These are phyloP conservation scores for Drosophila murphyi DNA, from an alignment of 1,140 invertebrate genomes.

Conservation along the genomic window DNA sequence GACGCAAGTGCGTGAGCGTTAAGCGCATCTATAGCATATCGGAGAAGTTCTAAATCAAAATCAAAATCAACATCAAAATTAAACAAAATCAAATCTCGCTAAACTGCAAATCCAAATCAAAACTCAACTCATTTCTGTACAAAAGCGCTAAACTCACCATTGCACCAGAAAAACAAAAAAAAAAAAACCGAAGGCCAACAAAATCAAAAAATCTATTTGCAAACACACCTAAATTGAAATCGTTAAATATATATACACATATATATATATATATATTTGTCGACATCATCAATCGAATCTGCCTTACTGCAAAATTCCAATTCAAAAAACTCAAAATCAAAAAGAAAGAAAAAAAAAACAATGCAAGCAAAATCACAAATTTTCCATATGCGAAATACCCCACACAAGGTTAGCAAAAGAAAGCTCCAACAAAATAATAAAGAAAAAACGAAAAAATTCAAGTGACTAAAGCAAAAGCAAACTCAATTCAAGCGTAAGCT, in stretches of 20 bases:
- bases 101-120: constrained; percentile 41
- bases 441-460: constrained; percentile 22
- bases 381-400: constrained; percentile 76
- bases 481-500: constrained; percentile 27
- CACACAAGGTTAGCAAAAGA: constrained; percentile 75
- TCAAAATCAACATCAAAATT: constrained; percentile 34
- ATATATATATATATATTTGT: constrained; percentile 3
- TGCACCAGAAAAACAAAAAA: constrained; percentile 36
- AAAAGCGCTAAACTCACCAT: constrained; percentile 54
- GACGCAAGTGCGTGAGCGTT: constrained; percentile 83
- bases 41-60: constrained; percentile 80
- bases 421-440: constrained; percentile 33
- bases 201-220: constrained; percentile 32
- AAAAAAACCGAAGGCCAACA: not conserved
- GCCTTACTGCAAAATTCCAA: constrained; percentile 35
- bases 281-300: constrained; percentile 53
- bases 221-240: constrained; percentile 43
- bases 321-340: constrained; percentile 37
- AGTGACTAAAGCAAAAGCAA: constrained; percentile 18
- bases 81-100: constrained; percentile 3
- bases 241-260: constrained; percentile 13
- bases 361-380: constrained; percentile 81
- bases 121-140: constrained; percentile 49
- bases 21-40: constrained; percentile 84
- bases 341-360: constrained; percentile 39